These are phyloP conservation scores for Plumapathes pennacea DNA, from an alignment of 92 coral and sea anemone genomes.

Conservation along the genomic window DNA sequence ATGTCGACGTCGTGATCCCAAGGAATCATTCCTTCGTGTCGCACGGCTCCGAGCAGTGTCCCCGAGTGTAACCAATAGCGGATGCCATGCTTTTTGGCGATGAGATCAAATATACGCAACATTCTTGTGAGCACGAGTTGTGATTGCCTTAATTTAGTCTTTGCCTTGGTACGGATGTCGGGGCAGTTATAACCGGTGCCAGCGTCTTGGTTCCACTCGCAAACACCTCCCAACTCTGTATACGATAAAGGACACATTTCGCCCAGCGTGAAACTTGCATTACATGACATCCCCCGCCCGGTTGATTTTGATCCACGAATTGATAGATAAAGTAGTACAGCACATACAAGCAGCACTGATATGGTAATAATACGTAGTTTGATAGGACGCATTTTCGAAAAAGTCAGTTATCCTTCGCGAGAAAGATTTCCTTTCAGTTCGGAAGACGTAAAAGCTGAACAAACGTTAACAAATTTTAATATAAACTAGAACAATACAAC, in stretches of 20 bases:
- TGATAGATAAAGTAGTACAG: no score
- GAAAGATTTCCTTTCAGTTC: no score
- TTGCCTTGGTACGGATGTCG: constrained; percentile 48
- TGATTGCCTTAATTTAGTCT: constrained; percentile 13
- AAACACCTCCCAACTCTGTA: constrained; percentile 45
- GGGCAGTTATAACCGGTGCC: constrained; percentile 36
- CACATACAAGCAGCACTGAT: no score
- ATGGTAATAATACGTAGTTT: no score
- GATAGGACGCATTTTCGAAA: no score
- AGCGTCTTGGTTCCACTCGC: constrained; percentile 8
- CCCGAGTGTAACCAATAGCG: constrained; percentile 56
- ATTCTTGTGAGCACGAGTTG: constrained; percentile 56
- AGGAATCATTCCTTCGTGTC: constrained; percentile 59
- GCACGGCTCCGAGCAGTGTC: constrained; percentile 62
- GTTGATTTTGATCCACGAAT: no score
- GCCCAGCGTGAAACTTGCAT: no score
- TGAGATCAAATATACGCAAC: constrained; percentile 48
- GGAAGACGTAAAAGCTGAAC: no score
- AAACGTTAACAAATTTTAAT: no score
- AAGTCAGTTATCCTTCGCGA: no score
- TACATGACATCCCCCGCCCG: no score
- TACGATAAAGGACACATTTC: constrained; percentile 58
- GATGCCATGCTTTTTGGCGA: constrained; percentile 42
- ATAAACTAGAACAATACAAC: no score
- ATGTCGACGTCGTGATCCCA: constrained; percentile 69